Base-by-base conservation (phyloP, 2,888 invertebrate species). In the Calameuta pallipes region DNA sequence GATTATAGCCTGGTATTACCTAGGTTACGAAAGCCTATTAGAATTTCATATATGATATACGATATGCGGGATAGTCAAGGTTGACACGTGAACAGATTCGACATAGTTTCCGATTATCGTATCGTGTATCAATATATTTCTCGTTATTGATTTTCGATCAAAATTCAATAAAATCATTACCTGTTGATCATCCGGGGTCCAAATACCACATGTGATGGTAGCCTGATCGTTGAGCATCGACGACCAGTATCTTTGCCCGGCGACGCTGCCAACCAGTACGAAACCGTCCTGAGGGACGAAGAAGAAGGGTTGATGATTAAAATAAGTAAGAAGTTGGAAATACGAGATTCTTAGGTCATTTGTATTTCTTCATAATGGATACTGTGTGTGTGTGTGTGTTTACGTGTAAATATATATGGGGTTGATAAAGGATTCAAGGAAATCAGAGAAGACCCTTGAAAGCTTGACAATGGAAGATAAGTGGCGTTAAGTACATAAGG, bases 161-260 rank as follows among this genome's bases (percentile, higher is more conserved):
- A 37, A 13, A 37, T 37, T 37, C 13, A 12, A 41, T 41, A 13
- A 41, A 41, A 15, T 41, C 30, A 74, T 85, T 87, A 94, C 94
- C 93, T 98, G 98, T 89, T 97, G 97, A 92, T 99, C 99, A 89
- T 98, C 98, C 0, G 99, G 99, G 15, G 98, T 98, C 99, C 99
- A 99, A 88, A 98, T 97, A 71, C 99, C 99, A 91, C 98, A 98
- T 0, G 98, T 98, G 87, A 99, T 98, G 78, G 96, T 96, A 31
- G 97, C 96, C 90, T 98, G 98, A 84, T 98, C 93, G 87, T 98
- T 98, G 82, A 99, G 92, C 97, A 98, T 98, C 74, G 98, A 98
- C 0, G 99, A 99, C 99, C 99, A 99, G 92, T 98, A 98, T 12
- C 99, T 94, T 92, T 99, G 99, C 0, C 99, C 99, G 1, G 98